These are phyloP conservation scores for Burhinus bistriatus DNA, from an alignment of 2,113 vertebrate species.

Conservation along the genomic window DNA sequence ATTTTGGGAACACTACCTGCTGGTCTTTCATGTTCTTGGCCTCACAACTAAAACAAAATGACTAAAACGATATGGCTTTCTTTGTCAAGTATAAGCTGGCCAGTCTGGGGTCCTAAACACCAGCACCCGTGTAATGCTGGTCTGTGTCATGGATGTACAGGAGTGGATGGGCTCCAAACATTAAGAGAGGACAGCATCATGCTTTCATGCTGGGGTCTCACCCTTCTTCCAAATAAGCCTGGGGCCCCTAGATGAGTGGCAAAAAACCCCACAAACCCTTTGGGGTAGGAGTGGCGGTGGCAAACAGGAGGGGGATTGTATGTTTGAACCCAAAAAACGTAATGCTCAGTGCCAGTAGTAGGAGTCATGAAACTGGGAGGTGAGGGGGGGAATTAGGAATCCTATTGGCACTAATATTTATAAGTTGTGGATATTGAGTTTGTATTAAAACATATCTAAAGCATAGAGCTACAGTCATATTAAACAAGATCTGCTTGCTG, in stretches of 20 bases:
- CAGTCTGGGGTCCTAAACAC: not conserved
- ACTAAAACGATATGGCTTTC: not conserved
- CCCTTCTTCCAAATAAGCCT: not conserved
- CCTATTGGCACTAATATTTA: not conserved
- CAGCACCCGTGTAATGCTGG: not conserved
- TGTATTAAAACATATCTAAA: not conserved
- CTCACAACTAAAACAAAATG: not conserved
- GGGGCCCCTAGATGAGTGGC: not conserved
- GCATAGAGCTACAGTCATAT: not conserved
- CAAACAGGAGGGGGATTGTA: not conserved
- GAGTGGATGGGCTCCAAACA: not conserved
- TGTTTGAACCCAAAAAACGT: not conserved
- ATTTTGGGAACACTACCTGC: not conserved
- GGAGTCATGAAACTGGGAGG: not conserved
- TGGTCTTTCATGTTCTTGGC: not conserved
- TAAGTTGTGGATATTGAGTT: not conserved
- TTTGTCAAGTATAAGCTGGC: not conserved
- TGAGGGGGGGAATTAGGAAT: not conserved
- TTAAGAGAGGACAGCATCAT: not conserved
- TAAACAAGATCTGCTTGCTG: not conserved
- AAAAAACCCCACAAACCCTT: not conserved
- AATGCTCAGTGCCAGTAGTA: not conserved
- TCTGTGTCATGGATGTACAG: fast-evolving
- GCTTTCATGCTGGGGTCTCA: not conserved
- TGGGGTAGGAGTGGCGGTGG: not conserved